Evolutionary conservation across 2,797 vertebrate genomes (phyloP), one percentile per base, ranked within the genome.

Genomic region (Danio kyathit): DNA sequence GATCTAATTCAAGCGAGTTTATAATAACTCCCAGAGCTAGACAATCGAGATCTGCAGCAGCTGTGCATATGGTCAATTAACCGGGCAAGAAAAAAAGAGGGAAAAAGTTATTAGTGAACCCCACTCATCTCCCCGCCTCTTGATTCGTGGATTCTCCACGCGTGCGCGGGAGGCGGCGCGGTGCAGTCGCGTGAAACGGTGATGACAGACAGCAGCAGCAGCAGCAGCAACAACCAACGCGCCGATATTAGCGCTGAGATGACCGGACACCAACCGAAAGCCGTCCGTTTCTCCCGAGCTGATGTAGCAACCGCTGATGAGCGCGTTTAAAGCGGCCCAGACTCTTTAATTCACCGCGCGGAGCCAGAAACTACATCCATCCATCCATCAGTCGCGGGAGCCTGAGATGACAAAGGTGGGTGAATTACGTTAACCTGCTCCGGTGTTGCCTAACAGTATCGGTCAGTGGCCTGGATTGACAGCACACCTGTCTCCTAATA

Each of bases 341-440:
- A 13, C n/a, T 16, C 67, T 6, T 40, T 44, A 40, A 44, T 46
- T 82, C 7, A 49, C 74, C 13, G 66, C 10, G 74, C 61, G 51
- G 19, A 10, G 29, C 41, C 75, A 19, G 49, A 19, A 14, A 6
- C 74, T 38, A 41, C n/a, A 49, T 51, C 43, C 38, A 19, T 69
- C 29, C 54, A 44, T 69, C 29, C 54, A 44, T 73, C 54, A 44
- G 61, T 49, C 76, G 51, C 57, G 49, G 78, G 49, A 71, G 49
- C 72, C 71, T 75, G 80, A 66, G 71, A 85, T 85, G 83, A 79
- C 63, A 79, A 79, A 85, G 83, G 83, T 85, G 52, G 70, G 81
- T 79, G 70, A 59, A 73, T 14, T 59, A 29, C 29, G 29, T 29
- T 17, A 40, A 21, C 64, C n/a, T 66, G 59, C 40, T 41, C 1